phyloP scores from a whole-genome alignment of 2,113 vertebrate genomes.

The Nyctibius bracteatus region DNA sequence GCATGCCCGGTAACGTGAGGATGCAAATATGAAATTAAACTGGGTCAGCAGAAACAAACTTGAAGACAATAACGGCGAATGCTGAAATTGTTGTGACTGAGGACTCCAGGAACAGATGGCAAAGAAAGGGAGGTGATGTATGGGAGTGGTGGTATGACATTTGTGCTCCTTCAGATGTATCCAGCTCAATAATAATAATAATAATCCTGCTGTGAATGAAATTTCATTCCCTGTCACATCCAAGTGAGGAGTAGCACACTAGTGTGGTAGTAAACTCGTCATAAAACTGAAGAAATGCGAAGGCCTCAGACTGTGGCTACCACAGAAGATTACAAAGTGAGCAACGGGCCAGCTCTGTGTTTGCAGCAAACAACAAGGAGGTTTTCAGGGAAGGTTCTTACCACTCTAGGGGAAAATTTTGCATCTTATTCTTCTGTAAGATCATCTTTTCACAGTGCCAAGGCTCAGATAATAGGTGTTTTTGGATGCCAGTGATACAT shows the following conservation, averaged over 20 bases:
- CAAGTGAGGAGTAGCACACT: background rate
- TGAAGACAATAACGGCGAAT: background rate
- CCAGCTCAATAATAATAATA: background rate
- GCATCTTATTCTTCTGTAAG: background rate
- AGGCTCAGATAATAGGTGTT: background rate
- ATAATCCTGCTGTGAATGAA: background rate
- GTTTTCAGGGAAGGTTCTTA: background rate
- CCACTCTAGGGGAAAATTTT: background rate
- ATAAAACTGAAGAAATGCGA: background rate
- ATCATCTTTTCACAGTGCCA: background rate
- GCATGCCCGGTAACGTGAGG: background rate
- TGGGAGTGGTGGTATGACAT: background rate
- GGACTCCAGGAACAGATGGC: background rate
- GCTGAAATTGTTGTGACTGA: background rate
- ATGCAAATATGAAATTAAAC: constrained; percentile 28
- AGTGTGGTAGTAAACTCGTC: background rate
- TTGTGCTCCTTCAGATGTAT: background rate
- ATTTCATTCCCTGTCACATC: background rate
- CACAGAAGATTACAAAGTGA: background rate
- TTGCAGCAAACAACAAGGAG: background rate
- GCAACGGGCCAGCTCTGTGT: fast-evolving
- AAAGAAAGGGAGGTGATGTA: background rate
- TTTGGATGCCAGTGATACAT: background rate
- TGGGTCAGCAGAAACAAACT: background rate
- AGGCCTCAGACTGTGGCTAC: background rate